These are phyloP conservation scores for Drosophila suzukii DNA, from an alignment of 1,140 invertebrate species.

Conservation along the genomic window DNA sequence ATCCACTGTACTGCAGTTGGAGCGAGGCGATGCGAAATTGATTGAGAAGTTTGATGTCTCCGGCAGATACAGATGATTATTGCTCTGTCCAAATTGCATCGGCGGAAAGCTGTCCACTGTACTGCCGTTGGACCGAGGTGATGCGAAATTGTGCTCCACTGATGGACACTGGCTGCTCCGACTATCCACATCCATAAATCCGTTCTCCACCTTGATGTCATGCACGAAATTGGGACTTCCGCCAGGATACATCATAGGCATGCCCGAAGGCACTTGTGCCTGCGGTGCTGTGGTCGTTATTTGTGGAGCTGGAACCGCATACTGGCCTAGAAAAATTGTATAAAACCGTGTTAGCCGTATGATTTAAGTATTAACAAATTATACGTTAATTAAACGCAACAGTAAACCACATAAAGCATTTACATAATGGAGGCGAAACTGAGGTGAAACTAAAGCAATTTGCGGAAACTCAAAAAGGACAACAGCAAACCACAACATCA, in stretches of 20 bases:
- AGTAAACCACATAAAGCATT: constrained; percentile 40
- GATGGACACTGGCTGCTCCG: constrained; percentile 53
- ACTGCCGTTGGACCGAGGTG: constrained; percentile 57
- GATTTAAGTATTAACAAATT: constrained; percentile 16
- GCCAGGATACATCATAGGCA: constrained; percentile 6
- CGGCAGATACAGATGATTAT: constrained; percentile 25
- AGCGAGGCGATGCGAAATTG: constrained; percentile 56
- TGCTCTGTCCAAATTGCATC: constrained; percentile 7
- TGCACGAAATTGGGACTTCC: constrained; percentile 39
- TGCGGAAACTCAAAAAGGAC: constrained; percentile 53
- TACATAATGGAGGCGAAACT: constrained; percentile 42
- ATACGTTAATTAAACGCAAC: constrained; percentile 55
- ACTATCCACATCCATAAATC: constrained; percentile 42
- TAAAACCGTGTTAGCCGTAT: constrained; percentile 18
- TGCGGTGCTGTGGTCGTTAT: constrained; percentile 30
- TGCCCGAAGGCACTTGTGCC: constrained; percentile 10
- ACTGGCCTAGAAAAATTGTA: constrained; percentile 28
- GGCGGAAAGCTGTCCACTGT: constrained; percentile 47
- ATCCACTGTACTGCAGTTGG: constrained; percentile 55
- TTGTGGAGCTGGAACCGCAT: constrained; percentile 19
- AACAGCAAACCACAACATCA: constrained; percentile 50
- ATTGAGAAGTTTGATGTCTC: constrained; percentile 10
- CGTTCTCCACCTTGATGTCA: constrained; percentile 56
- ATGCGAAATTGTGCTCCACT: constrained; percentile 48
- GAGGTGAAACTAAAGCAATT: constrained; percentile 39